Conservation (phyloP, 2,113 vertebrate species). For the Octodon degus region DNA sequence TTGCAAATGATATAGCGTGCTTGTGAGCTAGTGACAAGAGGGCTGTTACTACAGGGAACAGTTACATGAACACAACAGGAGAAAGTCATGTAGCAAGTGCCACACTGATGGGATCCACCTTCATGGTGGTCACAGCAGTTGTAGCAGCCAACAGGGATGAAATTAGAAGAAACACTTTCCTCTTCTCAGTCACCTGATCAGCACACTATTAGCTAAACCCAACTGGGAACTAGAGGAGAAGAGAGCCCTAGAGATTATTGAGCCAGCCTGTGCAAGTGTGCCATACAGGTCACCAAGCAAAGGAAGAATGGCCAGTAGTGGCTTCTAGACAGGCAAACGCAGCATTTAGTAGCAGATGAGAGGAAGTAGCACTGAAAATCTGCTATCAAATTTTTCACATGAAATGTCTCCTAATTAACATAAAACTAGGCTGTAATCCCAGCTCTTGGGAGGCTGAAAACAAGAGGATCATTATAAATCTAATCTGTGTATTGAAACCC, state of each 20-base stretch:
- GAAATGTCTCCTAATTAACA: slow-evolving; percentile 26
- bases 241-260: neutral
- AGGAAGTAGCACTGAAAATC: slow-evolving; percentile 14
- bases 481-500: too few relatives aligned
- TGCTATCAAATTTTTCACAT: slow-evolving; percentile 18
- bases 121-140: neutral
- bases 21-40: neutral
- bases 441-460: too few relatives aligned
- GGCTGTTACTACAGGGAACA: neutral
- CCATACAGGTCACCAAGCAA: neutral
- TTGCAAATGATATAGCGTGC: neutral
- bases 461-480: too few relatives aligned
- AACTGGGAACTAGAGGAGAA: neutral
- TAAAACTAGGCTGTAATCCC: neutral
- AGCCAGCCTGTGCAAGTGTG: neutral
- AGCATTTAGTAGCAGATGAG: neutral
- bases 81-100: neutral
- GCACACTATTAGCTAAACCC: neutral
- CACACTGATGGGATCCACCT: neutral
- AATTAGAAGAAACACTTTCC: neutral
- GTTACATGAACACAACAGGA: neutral
- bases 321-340: neutral
- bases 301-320: neutral
- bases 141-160: neutral
- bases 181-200: neutral